Evolutionary conservation across 2,888 invertebrate species (phyloP), one percentile per base, ranked within the genome.

Genomic region (Leptothorax acervorum): DNA sequence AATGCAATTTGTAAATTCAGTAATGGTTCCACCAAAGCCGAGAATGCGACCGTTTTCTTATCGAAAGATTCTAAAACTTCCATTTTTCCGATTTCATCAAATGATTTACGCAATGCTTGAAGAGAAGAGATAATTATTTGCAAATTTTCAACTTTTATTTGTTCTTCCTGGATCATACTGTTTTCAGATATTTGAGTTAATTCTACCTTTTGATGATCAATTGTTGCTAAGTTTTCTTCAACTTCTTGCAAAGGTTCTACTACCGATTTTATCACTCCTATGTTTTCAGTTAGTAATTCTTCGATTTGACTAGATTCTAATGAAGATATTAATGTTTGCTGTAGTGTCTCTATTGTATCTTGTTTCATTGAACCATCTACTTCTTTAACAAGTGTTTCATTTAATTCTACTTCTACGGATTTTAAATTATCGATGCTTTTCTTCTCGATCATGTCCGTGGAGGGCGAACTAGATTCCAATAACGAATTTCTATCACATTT

Each of bases 21-120:
- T 35, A 90, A 55, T 35, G 89, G 86, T 57, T 87, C 70, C 12
- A 86, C 62, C 3, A 90, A 70, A n/a, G 65, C 63, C 12, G 63
- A 81, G n/a, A 90, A 53, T 11, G 86, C 82, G 2, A 48, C 51
- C 3, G 83, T 23, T 31, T 35, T 35, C 23, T 48, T 15, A 3
- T 73, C 45, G 6, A 3, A 31, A n/a, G 9, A 63, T 45, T 55
- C 28, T 39, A 45, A 31, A 62, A 35, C 11, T 65, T 3, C 23
- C 3, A 35, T 11, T 62, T 78, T 51, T 63, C 23, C 70, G 3
- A 57, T 48, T 48, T 71, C 23, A 18, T 60, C 45, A 18, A 79
- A 60, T 35, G 65, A 57, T 35, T 65, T 39, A 51, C 39, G 55
- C 8, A 83, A 48, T 60, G 42, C n/a, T 79, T 83, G 83, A 60